Percentiles rank a stretch among this genome's conserved stretches.
These are phyloP conservation scores for Cataglyphis livida DNA, from an alignment of 2,888 invertebrate genomes.

Conservation along the genomic window DNA sequence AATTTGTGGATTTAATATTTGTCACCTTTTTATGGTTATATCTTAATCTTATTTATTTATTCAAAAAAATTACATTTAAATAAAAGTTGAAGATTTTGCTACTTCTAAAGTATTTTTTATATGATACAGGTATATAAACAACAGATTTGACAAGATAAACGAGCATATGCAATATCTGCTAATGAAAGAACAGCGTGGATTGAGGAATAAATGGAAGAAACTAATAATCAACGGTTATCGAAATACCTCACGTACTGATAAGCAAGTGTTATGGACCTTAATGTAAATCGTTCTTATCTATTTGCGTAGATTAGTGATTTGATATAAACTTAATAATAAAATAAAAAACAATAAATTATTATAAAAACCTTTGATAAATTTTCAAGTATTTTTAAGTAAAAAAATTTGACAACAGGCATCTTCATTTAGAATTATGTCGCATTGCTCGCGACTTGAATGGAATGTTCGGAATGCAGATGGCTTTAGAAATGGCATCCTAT, in stretches of 20 bases:
- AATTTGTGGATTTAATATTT: neutral
- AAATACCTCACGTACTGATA: neutral
- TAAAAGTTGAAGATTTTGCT: neutral
- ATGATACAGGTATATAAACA: neutral
- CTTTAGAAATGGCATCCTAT: neutral
- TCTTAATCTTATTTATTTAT: neutral
- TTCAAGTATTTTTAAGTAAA: neutral
- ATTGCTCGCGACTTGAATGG: conserved; percentile 5
- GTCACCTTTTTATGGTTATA: neutral
- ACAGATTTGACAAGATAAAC: conserved; percentile 14
- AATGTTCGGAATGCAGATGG: conserved; percentile 14
- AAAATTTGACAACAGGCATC: conserved; percentile 8
- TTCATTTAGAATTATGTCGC: conserved; percentile 30
- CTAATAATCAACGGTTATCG: neutral
- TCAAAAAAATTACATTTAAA: too few species aligned
- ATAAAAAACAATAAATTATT: neutral
- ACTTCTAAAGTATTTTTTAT: neutral
- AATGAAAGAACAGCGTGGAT: neutral
- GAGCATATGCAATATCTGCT: neutral
- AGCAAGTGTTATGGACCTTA: neutral
- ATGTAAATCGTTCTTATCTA: conserved; percentile 3
- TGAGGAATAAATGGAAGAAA: neutral
- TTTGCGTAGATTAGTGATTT: neutral
- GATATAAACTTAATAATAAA: neutral
- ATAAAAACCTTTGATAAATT: neutral